Percentiles rank a stretch among this genome's conserved stretches.
These are phyloP conservation scores for Carollia perspicillata DNA, from an alignment of 2,113 vertebrate species.

Conservation along the genomic window DNA sequence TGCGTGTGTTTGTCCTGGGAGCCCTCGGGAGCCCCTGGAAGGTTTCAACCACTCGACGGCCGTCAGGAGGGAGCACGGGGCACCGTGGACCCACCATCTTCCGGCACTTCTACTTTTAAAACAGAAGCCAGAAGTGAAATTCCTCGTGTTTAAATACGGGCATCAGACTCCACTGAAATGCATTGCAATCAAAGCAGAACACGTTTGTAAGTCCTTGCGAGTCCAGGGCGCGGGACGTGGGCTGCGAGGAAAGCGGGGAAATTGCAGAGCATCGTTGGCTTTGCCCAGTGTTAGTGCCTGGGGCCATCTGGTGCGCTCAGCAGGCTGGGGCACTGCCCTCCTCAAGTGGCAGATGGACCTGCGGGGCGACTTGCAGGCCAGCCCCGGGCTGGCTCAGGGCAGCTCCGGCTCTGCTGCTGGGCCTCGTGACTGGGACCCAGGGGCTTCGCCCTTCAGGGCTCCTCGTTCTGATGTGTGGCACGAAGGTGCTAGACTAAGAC, in stretches of 20 bases:
- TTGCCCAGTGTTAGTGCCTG: background rate
- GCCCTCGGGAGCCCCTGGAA: background rate
- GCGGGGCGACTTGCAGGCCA: fast-evolving
- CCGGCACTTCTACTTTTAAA: background rate
- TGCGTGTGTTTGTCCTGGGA: background rate
- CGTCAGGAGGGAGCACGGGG: fast-evolving
- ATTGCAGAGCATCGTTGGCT: background rate
- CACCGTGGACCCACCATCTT: fast-evolving
- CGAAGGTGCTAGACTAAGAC: background rate
- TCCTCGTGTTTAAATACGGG: background rate
- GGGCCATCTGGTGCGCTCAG: slow-evolving; percentile 39
- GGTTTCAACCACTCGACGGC: background rate
- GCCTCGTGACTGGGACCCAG: too few relatives aligned
- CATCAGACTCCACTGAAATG: background rate
- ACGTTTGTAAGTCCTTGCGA: background rate
- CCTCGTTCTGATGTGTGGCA: background rate
- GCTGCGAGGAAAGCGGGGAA: background rate
- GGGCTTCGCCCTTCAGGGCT: background rate
- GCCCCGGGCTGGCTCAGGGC: background rate
- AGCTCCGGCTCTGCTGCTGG: background rate
- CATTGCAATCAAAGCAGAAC: background rate
- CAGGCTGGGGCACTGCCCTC: slow-evolving; percentile 18
- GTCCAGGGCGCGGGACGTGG: background rate
- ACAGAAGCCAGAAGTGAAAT: background rate
- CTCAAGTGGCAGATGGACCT: slow-evolving; percentile 20